These are phyloP conservation scores for Hoplodrina blanda DNA, from an alignment of 2,888 invertebrate genomes.

Conservation along the genomic window DNA sequence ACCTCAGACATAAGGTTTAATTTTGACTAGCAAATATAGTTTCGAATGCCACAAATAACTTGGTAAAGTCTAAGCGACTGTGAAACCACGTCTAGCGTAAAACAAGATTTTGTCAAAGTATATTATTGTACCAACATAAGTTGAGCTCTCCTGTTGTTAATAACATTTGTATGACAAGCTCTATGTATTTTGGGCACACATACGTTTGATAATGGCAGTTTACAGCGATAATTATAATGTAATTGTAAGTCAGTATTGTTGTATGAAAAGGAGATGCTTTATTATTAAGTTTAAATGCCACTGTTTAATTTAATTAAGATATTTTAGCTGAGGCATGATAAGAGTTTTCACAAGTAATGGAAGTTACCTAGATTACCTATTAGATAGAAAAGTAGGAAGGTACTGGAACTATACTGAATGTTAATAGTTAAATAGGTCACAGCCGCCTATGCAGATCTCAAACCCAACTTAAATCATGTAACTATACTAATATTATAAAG, in stretches of 20 bases:
- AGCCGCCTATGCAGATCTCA: too few relatives aligned
- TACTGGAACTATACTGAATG: too few relatives aligned
- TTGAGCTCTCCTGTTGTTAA: constrained; percentile 61
- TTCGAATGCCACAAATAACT: constrained; percentile 33
- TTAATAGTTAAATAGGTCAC: too few relatives aligned
- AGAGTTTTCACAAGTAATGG: not conserved
- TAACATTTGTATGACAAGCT: not conserved
- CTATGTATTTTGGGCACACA: constrained; percentile 26
- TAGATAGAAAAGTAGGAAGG: too few relatives aligned
- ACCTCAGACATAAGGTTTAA: constrained; percentile 6
- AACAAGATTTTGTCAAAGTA: constrained; percentile 89
- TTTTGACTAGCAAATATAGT: constrained; percentile 24
- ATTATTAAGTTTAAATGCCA: constrained; percentile 18
- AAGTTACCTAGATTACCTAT: too few relatives aligned
- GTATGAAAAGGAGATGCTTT: constrained; percentile 2
- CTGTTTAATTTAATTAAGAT: constrained; percentile 28
- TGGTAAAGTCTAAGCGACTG: constrained; percentile 82
- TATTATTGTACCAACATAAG: constrained; percentile 76
- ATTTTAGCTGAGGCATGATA: not conserved
- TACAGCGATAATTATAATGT: constrained; percentile 49
- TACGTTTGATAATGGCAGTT: constrained; percentile 53
- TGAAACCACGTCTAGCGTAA: constrained; percentile 86
- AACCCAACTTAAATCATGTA: too few relatives aligned
- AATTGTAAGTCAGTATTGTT: constrained; percentile 47
- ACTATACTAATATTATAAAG: too few relatives aligned